Evolutionary conservation across 2,113 vertebrate genomes (phyloP).

Genomic region (Oriolus oriolus): DNA sequence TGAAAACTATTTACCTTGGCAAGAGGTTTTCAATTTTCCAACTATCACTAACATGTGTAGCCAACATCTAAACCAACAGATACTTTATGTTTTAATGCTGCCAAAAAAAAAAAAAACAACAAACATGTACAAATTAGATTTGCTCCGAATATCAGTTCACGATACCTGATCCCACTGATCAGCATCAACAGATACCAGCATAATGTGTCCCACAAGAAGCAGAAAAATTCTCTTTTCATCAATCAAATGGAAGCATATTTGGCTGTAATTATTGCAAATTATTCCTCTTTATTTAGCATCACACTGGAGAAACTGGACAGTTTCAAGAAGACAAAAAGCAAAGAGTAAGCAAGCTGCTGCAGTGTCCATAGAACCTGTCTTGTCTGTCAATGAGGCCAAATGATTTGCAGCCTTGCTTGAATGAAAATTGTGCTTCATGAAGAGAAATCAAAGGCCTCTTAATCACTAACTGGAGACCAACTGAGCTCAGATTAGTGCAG

Average conservation of each 20-base stretch:
- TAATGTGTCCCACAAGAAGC: not conserved
- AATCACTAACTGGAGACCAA: not conserved
- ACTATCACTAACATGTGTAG: not conserved
- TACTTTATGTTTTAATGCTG: not conserved
- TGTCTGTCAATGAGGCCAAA: not conserved
- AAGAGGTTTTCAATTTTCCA: not conserved
- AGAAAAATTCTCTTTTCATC: not conserved
- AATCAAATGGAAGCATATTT: not conserved
- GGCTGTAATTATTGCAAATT: not conserved
- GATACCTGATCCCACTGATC: not conserved
- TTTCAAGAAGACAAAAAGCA: not conserved
- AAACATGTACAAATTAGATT: not conserved
- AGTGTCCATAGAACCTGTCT: not conserved
- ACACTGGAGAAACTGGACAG: not conserved
- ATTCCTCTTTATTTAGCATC: not conserved
- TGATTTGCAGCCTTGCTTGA: not conserved
- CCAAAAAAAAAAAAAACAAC: not conserved
- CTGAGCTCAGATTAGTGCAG: not conserved
- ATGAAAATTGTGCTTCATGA: not conserved
- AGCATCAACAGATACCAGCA: not conserved
- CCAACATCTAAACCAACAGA: not conserved
- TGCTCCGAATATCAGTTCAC: not conserved
- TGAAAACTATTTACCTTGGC: slow-evolving; percentile 36
- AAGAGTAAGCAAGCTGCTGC: not conserved
- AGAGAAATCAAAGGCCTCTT: not conserved